Evolutionary conservation across 2,113 vertebrate genomes (phyloP), one percentile per base, ranked within the genome.

Genomic region (Hyperopisus bebe): DNA sequence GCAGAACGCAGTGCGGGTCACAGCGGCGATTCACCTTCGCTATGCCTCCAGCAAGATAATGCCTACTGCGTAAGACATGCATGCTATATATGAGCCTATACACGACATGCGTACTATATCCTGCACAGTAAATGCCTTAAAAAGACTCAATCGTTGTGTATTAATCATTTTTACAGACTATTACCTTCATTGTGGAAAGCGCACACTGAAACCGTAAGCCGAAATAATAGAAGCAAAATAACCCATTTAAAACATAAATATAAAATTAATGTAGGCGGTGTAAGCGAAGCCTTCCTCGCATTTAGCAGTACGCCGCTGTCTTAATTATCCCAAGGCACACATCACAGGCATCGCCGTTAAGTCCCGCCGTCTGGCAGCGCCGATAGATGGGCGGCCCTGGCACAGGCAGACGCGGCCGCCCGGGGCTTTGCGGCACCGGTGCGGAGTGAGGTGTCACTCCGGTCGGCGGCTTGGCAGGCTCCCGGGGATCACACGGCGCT

Each of bases 281-380:
- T 83, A 87, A 70, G 94, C 92, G 92, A 92, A 93, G 89, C 50
- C 89, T 91, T 80, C 90, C 90, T 90, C 92, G 92, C 93, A 92
- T 94, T 94, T 95, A 94, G 94, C 94, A 95, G 92, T 92, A 94
- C 93, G 94, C 94, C 94, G 95, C 93, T 94, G 93, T 95, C 95
- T 96, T 96, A 96, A 96, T 96, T 96, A 95, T 95, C 95, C 94
- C 92, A 91, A 92, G 93, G 94, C 92, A 92, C 90, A 96, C 95
- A 96, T 96, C 95, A 96, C 94, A 96, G 92, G 90, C 94, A 93
- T 94, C 91, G 90, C 92, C 92, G 94, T 92, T 95, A 96, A 96
- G 95, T 95, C 94, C 86, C 85, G 90, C 90, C 92, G 94, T 95
- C 95, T 96, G 95, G 94, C 92, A 91, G 85, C 93, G 93, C 95